Base-by-base conservation (phyloP, 2,888 invertebrate species). In the Adela reaumurella region DNA sequence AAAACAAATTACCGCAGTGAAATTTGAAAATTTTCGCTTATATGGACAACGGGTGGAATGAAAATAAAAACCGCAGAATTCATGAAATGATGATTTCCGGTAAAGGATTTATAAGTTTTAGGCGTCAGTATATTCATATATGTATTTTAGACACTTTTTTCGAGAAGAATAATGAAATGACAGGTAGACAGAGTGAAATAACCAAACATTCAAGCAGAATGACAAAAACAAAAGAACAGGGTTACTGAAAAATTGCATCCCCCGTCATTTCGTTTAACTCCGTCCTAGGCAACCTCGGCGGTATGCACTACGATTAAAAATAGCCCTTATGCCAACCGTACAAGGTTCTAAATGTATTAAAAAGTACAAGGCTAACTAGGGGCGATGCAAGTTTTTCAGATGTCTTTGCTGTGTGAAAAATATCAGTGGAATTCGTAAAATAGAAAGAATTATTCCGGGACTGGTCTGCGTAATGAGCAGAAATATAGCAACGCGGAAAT, bases 391-490 rank as follows among this genome's bases (percentile, higher is more conserved):
- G 35, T 35, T 35, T n/a, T 35, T 35, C n/a, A 35, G 51, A 50
- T 54, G 51, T 52, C 54, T 52, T n/a, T 45, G 35, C 49, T 19
- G 48, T 45, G 51, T 52, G 54, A 54, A 54, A 52, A 54, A 54
- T 52, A 52, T 51, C 54, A 54, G 54, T 52, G 51, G 54, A 49
- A 51, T 50, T 49, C 18, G 45, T 17, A 44, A 48, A 43, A 48
- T 35, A 35, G 35, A 35, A 35, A 35, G 35, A 35, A 35, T 14
- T 35, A 35, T 35, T 35, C 35, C 8, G 35, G 11, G 14, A 14
- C 6, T 8, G n/a, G 14, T 8, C n/a, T 35, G 11, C 35, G 6
- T 35, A 35, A 35, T 35, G 35, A 35, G 35, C 35, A 14, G 35
- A 35, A 14, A 35, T 35, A 35, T 35, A 35, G 35, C 35, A 35